Conservation (phyloP, 2,797 vertebrate genomes). For the Acrocephalus scirpaceus region DNA sequence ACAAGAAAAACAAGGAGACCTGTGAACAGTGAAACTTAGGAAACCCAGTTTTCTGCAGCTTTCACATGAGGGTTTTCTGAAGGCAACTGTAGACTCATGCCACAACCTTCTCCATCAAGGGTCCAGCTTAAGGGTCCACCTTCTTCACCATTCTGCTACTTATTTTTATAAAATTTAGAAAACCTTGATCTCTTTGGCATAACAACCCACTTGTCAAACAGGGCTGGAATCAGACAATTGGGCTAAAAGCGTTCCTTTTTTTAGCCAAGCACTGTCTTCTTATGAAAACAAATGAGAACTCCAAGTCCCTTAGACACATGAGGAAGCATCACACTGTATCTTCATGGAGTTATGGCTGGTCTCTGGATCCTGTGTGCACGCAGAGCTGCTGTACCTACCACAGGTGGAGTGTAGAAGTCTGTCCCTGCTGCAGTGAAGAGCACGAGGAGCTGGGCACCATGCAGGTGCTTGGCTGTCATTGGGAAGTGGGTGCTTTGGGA, state of each 20-base stretch:
- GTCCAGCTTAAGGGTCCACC: background rate
- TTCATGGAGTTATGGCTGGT: background rate
- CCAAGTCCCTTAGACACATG: accelerated
- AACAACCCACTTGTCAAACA: background rate
- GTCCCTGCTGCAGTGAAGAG: background rate
- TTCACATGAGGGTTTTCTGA: background rate
- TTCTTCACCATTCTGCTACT: background rate
- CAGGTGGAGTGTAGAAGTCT: accelerated
- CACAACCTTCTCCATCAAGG: background rate
- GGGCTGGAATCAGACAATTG: background rate
- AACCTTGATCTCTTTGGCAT: background rate
- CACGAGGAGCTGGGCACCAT: background rate
- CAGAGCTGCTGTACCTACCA: background rate
- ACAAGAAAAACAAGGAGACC: background rate
- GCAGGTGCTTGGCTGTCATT: accelerated
- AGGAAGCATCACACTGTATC: background rate
- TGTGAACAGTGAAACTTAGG: background rate
- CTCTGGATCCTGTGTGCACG: accelerated
- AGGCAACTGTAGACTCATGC: background rate
- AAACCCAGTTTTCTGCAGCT: background rate
- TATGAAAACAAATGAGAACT: background rate
- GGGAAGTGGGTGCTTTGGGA: background rate
- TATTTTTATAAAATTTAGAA: background rate
- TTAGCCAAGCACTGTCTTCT: background rate
- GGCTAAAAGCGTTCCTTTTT: background rate